Evolutionary conservation across 2,888 invertebrate genomes (phyloP).

Genomic region (Callyntrura sp.): DNA sequence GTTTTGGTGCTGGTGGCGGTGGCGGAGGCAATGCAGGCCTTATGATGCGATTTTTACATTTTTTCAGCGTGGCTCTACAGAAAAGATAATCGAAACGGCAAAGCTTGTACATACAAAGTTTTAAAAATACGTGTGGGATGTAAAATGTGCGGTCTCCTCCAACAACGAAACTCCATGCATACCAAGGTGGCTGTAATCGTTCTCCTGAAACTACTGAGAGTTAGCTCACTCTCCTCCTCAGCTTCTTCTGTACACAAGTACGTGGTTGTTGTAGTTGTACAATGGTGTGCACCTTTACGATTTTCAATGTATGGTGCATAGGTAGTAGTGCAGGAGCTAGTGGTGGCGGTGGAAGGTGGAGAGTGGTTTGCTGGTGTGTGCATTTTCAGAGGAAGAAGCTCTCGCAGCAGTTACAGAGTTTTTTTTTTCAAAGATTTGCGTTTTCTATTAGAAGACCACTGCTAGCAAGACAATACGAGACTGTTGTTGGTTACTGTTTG

Average conservation of each 20-base stretch:
- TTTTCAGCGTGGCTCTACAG: constrained; percentile 3
- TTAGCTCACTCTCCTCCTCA: constrained; percentile 24
- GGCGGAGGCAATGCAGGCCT: constrained; percentile 29
- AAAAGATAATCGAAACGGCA: constrained; percentile 29
- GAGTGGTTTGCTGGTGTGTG: constrained; percentile 2
- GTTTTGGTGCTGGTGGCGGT: background rate
- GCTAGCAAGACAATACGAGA: constrained; percentile 2
- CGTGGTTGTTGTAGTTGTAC: background rate
- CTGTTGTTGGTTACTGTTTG: background rate
- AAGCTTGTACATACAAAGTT: constrained; percentile 25
- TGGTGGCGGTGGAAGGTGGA: background rate
- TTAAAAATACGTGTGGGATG: constrained; percentile 52
- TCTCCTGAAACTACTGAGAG: constrained; percentile 25
- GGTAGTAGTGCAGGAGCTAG: background rate
- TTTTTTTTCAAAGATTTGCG: background rate
- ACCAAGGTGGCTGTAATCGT: constrained; percentile 2
- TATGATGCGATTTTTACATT: constrained; percentile 46
- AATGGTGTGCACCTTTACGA: background rate
- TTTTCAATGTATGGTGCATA: too few relatives aligned
- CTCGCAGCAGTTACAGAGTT: background rate
- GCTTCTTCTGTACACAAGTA: background rate
- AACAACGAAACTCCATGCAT: background rate
- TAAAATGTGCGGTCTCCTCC: constrained; percentile 36
- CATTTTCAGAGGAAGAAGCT: constrained; percentile 38
- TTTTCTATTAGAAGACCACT: background rate